Conservation (phyloP, 2,797 vertebrate species). For the Lemur catta region DNA sequence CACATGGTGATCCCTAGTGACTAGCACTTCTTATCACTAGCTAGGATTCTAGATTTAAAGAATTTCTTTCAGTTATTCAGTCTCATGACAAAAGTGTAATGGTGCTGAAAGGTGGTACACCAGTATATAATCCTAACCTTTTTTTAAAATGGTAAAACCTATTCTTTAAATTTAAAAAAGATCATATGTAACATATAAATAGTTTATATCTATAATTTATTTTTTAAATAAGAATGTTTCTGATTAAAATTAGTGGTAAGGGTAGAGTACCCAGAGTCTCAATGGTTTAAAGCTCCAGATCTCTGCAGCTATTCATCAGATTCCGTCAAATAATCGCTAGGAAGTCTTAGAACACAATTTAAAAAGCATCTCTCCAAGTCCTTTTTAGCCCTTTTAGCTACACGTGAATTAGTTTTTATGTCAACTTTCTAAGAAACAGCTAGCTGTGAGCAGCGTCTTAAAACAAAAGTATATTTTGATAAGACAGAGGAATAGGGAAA, state of each 20-base stretch:
- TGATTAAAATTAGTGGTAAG: not conserved
- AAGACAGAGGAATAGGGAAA: not conserved
- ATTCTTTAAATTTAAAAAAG: not conserved
- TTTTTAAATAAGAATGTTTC: not conserved
- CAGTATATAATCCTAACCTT: not conserved
- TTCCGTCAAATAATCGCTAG: not conserved
- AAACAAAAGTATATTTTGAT: conserved; percentile 4
- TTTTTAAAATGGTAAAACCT: not conserved
- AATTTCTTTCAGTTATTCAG: not conserved
- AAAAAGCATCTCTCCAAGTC: not conserved
- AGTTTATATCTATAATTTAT: not conserved
- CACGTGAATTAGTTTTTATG: not conserved
- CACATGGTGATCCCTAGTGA: not conserved
- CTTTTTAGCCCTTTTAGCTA: not conserved
- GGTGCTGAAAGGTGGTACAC: not conserved
- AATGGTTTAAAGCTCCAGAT: not conserved
- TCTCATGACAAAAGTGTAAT: not conserved
- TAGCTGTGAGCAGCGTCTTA: not conserved
- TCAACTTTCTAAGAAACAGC: not conserved
- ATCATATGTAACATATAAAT: not conserved
- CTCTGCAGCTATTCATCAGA: not conserved
- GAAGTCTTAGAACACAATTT: not conserved
- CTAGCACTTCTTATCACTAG: not conserved
- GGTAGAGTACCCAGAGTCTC: not conserved
- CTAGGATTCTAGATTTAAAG: conserved; percentile 23